Base-by-base conservation (phyloP, 2,888 invertebrate genomes). In the Clostera curtula region DNA sequence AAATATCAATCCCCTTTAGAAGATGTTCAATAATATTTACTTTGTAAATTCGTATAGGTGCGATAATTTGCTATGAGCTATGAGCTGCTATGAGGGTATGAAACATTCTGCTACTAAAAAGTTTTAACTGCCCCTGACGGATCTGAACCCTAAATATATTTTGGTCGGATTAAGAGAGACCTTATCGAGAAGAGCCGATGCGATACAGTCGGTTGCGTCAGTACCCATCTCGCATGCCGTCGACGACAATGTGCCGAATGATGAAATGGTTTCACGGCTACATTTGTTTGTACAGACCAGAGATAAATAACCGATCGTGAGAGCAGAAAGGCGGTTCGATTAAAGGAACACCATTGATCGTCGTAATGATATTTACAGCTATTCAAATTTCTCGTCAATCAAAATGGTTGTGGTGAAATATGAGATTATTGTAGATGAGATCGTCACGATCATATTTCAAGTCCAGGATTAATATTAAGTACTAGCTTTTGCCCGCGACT, bases 201-300 rank as follows among this genome's bases (percentile, higher is more conserved):
- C n/a, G n/a, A 31, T 34, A 36, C 35, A 34, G 31, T 28, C 19
- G 25, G 45, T 68, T 67, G 55, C 68, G 64, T 68, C 64, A 68
- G 40, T 54, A 40, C 39, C 43, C 42, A 49, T 47, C 47, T 43
- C 34, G 38, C 39, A 46, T 48, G 48, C 49, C 47, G 40, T 41
- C 43, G 57, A 54, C 52, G 62, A 61, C 57, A 46, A 63, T 56
- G 66, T 61, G 70, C 53, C 50, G 71, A 76, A 63, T 73, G 75
- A 76, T 66, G 72, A 69, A 73, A 75, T 65, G 57, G 56, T 61
- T 71, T 67, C 60, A 60, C 69, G 63, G 60, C 51, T 60, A 55
- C 66, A 62, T 71, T 70, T 77, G 68, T 80, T 77, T 75, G 63
- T 71, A 62, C 69, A 70, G 69, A 38, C 63, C 43, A 41, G 58